Conservation (phyloP, 2,797 vertebrate species). For the Gymnoscopelus braueri region DNA sequence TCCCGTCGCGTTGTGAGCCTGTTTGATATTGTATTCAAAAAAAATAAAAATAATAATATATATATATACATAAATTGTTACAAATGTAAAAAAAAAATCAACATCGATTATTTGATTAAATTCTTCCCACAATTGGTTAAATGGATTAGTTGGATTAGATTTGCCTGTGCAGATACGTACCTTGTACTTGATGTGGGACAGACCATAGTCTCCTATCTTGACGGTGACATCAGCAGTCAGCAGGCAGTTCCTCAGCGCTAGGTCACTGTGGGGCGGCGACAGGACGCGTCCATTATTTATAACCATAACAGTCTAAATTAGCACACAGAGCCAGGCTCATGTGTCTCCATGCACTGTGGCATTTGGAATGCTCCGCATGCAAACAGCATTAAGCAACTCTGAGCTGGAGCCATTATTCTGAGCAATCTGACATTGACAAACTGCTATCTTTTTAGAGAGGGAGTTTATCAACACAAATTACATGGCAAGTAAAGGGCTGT, state of each 20-base stretch:
- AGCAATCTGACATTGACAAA: background rate
- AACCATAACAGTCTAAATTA: conserved; percentile 5
- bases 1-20: no score
- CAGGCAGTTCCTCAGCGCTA: conserved; percentile 95
- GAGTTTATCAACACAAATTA: background rate
- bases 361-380: background rate
- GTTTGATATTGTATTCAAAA: no score
- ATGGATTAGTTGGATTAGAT: background rate
- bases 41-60: no score
- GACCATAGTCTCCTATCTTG: conserved; percentile 96
- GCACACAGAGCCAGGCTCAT: background rate
- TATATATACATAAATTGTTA: no score
- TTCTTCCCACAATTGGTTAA: no score
- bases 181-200: conserved; percentile 93
- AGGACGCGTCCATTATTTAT: background rate
- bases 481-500: background rate
- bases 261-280: conserved; percentile 80
- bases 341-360: background rate
- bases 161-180: conserved; percentile 61
- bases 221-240: conserved; percentile 90
- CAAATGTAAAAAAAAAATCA: no score
- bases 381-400: background rate
- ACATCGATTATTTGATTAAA: no score
- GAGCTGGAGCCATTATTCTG: background rate
- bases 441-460: background rate